phyloP scores from a whole-genome alignment of 2,797 vertebrate species.

The Neostethus bicornis region DNA sequence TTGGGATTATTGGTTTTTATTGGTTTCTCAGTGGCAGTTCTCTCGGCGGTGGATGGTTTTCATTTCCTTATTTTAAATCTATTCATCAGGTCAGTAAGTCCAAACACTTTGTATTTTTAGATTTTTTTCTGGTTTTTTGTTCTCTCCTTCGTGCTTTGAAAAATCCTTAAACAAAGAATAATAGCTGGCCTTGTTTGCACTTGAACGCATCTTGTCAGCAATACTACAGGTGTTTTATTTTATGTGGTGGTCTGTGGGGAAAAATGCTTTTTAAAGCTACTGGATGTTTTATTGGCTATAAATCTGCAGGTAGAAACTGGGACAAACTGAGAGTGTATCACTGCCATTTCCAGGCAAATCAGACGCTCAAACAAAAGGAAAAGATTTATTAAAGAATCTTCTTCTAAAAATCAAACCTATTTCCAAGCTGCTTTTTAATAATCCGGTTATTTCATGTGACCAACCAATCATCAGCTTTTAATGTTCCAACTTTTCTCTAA shows the following conservation, averaged over 20 bases:
- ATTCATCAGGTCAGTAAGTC: background rate
- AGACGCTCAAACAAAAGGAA: background rate
- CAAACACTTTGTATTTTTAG: background rate
- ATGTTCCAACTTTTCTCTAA: background rate
- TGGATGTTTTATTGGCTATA: background rate
- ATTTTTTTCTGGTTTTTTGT: background rate
- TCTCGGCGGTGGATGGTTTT: background rate
- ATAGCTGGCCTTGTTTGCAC: background rate
- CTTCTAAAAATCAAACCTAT: background rate
- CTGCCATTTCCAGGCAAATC: background rate
- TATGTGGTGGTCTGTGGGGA: background rate
- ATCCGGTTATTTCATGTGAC: too few species aligned
- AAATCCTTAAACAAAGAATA: background rate
- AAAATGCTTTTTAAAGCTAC: background rate
- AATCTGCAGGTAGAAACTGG: slow-evolving; percentile 3
- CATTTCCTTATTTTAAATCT: background rate
- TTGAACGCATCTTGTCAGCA: background rate
- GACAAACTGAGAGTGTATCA: background rate
- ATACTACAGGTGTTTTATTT: background rate
- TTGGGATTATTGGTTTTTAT: too few species aligned
- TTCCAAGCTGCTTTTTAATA: too few species aligned
- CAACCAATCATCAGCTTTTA: too few species aligned
- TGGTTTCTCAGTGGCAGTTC: background rate
- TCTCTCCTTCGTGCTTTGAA: background rate
- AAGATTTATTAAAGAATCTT: background rate